Evolutionary conservation across 2,888 invertebrate genomes (phyloP).

Genomic region (Malthinus flaveolus): DNA sequence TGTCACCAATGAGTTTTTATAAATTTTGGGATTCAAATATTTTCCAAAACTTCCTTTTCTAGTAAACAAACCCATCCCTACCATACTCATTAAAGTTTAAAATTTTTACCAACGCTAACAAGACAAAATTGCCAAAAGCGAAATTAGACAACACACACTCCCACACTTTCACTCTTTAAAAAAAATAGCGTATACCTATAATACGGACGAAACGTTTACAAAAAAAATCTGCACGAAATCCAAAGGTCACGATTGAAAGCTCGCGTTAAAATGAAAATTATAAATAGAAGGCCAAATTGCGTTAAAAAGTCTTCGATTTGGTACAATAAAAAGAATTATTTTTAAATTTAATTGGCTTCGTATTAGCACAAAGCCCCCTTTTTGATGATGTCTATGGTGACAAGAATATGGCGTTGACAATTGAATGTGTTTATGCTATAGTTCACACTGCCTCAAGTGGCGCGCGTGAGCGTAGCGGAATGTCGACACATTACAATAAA

Average conservation of each 20-base stretch:
- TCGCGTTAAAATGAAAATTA: background rate
- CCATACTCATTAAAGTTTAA: too few relatives aligned
- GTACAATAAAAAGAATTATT: too few relatives aligned
- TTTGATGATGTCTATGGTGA: constrained; percentile 11
- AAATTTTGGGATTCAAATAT: too few relatives aligned
- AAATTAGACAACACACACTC: constrained; percentile 10
- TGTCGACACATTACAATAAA: constrained; percentile 30
- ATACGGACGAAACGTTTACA: constrained; percentile 9
- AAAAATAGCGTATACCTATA: constrained; percentile 10
- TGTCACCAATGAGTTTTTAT: too few relatives aligned
- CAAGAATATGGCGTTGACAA: constrained; percentile 20
- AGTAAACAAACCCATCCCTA: too few relatives aligned
- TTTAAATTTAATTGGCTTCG: background rate
- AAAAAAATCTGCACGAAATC: constrained; percentile 5
- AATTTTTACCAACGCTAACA: background rate
- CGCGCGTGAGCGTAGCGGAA: constrained; percentile 31
- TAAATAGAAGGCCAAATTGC: background rate
- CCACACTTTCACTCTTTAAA: constrained; percentile 24
- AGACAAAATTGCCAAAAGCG: constrained; percentile 3
- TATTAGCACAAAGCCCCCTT: constrained; percentile 18
- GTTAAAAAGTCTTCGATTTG: too few relatives aligned
- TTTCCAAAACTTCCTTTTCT: too few relatives aligned
- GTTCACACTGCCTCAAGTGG: constrained; percentile 25
- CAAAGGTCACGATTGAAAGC: constrained; percentile 6
- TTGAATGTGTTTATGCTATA: constrained; percentile 21